Conservation (phyloP, 2,113 vertebrate genomes). For the Antennarius striatus region DNA sequence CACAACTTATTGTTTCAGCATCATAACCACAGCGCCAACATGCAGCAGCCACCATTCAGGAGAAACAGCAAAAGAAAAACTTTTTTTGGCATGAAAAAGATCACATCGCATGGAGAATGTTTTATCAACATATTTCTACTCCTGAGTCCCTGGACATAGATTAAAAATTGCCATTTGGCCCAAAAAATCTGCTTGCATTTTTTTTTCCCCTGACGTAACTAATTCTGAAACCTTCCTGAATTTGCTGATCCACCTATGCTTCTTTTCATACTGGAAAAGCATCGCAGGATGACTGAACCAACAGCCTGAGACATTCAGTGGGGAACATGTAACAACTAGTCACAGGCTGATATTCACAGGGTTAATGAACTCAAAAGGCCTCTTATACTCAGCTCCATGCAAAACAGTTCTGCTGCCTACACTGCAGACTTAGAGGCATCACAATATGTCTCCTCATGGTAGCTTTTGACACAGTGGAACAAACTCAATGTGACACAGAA, state of each 20-base stretch:
- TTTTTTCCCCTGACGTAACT: neutral
- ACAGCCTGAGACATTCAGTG: neutral
- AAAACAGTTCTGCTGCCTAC: neutral
- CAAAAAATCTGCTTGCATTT: too few relatives aligned
- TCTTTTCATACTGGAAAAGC: neutral
- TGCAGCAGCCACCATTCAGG: too few relatives aligned
- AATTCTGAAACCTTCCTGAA: slow-evolving; percentile 3
- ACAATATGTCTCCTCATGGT: slow-evolving; percentile 27
- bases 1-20: too few relatives aligned
- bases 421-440: slow-evolving; percentile 8
- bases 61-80: too few relatives aligned
- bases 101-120: too few relatives aligned
- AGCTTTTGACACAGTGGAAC: slow-evolving; percentile 43
- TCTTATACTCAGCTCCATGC: slow-evolving; percentile 7
- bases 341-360: slow-evolving; percentile 9
- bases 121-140: too few relatives aligned
- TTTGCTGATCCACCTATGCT: neutral
- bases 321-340: slow-evolving; percentile 43
- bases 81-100: too few relatives aligned
- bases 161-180: too few relatives aligned
- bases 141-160: too few relatives aligned
- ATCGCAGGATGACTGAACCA: neutral
- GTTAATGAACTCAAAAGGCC: neutral
- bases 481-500: slow-evolving; percentile 42
- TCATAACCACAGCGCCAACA: too few relatives aligned